Conservation (phyloP, 2,113 vertebrate species). For the Thamnaconus septentrionalis region DNA sequence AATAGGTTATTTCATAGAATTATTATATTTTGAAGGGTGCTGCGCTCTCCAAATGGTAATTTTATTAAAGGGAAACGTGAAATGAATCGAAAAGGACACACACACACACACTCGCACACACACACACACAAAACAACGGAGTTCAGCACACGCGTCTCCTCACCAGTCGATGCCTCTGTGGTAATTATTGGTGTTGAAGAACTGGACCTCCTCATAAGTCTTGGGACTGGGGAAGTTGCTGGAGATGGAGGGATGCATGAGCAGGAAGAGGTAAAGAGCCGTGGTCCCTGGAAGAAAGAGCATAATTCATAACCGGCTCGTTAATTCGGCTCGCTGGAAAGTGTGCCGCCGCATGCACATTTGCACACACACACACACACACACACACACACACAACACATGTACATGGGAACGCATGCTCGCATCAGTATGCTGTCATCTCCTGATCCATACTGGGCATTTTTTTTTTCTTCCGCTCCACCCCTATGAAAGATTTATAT, state of each 20-base stretch:
- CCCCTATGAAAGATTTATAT: conserved; percentile 46
- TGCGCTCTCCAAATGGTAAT: no score
- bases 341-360: conserved; percentile 21
- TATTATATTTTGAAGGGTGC: no score
- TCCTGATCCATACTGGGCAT: conserved; percentile 63
- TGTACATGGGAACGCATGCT: conserved; percentile 5
- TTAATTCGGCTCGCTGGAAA: conserved; percentile 57
- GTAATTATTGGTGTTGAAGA: conserved; percentile 99
- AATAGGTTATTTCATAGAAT: no score
- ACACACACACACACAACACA: not conserved
- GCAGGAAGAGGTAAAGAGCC: conserved; percentile 96
- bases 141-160: conserved; percentile 38
- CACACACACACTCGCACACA: no score
- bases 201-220: conserved; percentile 99
- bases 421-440: conserved; percentile 33
- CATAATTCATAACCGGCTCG: conserved; percentile 66
- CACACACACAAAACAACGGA: no score
- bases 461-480: not conserved
- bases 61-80: no score
- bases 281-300: conserved; percentile 88
- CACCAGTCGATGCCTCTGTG: conserved; percentile 99
- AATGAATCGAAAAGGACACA: no score
- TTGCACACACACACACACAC: no score
- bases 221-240: conserved; percentile 97
- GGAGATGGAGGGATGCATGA: conserved; percentile 97